Evolutionary conservation across 2,113 vertebrate species (phyloP), one percentile per base, ranked within the genome.

Genomic region (Marmota flaviventris): DNA sequence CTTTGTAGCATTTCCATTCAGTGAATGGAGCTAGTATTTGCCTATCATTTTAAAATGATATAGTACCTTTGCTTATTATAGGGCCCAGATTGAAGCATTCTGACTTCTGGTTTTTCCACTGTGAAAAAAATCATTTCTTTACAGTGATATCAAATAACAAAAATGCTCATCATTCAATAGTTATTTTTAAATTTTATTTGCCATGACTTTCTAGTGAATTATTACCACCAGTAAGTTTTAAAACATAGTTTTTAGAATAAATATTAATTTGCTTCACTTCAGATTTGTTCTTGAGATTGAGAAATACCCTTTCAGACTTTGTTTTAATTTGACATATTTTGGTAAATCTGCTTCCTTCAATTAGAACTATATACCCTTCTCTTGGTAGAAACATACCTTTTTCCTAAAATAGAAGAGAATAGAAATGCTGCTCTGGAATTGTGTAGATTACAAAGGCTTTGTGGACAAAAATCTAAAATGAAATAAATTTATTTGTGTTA

Each of bases 1-100:
- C 89, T 89, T 97, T 96, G 91, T 70, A 98, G 95, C 92, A 97
- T 94, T 93, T 97, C 95, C 98, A 97, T 98, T 98, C 97, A 98
- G 90, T 97, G 97, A 97, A 98, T 98, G 98, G 97, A 97, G 70
- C 95, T 97, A 77, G 69, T 96, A 58, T 97, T 96, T 92, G 37
- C 84, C 53, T 97, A 58, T 97, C 95, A 97, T 97, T 97, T 98
- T 67, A 79, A 96, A 97, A 97, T 98, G 96, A 97, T 96, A 94
- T 25, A 89, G 45, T 97, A 87, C n/a, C 39, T 95, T 92, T 94
- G 63, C 86, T 95, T 95, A 53, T 86, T 85, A 63, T 45, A 94
- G 96, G 96, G 63, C 69, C 86, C 67, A 95, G 18, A 86, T 91
- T 95, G 96, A 98, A 97, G 94, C 67, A 79, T 95, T 97, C 45